These are phyloP conservation scores for Capitulum mitella DNA, from an alignment of 2,888 invertebrate genomes.

Conservation along the genomic window DNA sequence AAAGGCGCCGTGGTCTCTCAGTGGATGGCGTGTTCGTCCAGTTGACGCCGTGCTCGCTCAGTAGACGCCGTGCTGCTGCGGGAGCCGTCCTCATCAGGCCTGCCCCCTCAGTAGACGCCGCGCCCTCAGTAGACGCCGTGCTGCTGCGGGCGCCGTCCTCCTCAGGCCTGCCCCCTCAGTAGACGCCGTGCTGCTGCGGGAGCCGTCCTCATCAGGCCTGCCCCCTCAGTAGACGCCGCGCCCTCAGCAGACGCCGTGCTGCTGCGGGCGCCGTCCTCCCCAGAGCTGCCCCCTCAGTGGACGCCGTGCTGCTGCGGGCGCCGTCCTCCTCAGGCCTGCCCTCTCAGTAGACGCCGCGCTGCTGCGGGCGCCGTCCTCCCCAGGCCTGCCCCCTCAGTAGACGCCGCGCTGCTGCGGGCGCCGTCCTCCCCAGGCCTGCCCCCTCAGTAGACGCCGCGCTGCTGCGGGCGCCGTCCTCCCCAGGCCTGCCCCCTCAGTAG, in stretches of 20 bases:
- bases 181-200: not conserved
- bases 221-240: not conserved
- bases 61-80: conserved; percentile 1
- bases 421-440: conserved; percentile 51
- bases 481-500: conserved; percentile 56
- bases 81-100: not conserved
- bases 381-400: conserved; percentile 55
- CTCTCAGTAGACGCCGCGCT: conserved; percentile 42
- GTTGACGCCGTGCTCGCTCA: no score
- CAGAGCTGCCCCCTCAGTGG: conserved; percentile 34
- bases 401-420: not conserved
- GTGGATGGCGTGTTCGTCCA: no score
- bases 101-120: conserved; percentile 60
- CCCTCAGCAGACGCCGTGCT: conserved; percentile 36
- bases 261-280: not conserved
- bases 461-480: not conserved
- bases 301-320: not conserved
- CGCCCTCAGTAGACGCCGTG: conserved; percentile 49
- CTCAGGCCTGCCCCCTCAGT: conserved; percentile 56
- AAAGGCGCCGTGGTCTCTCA: no score
- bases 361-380: not conserved
- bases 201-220: not conserved
- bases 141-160: not conserved
- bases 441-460: conserved; percentile 43
- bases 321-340: conserved; percentile 48